phyloP scores from a whole-genome alignment of 2,113 vertebrate genomes.

The Pteronura brasiliensis region DNA sequence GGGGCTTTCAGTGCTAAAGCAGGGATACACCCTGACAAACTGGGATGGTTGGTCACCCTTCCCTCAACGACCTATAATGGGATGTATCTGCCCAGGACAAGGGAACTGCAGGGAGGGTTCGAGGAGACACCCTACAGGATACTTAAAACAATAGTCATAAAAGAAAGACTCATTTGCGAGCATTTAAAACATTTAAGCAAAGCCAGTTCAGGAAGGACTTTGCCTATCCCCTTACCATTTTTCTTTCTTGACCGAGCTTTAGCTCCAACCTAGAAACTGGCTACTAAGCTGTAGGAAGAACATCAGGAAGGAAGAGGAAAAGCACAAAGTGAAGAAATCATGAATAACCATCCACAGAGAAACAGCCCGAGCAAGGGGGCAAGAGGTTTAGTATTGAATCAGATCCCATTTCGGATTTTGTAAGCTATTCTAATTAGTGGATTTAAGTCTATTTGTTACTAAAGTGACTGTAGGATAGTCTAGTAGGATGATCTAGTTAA shows the following conservation, averaged over 20 bases:
- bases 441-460: neutral
- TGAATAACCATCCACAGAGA: neutral
- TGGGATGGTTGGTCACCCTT: neutral
- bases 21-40: neutral
- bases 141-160: neutral
- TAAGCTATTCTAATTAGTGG: neutral
- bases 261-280: neutral
- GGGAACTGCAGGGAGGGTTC: neutral
- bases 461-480: neutral
- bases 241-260: neutral
- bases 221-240: neutral
- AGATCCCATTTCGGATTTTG: neutral
- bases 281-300: neutral
- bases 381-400: neutral
- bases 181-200: neutral
- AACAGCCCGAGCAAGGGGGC: neutral
- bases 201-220: neutral
- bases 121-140: neutral
- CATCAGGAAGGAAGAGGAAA: neutral
- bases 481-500: neutral
- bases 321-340: neutral
- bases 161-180: neutral
- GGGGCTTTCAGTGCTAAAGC: neutral
- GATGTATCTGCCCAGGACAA: neutral
- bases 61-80: neutral